Base-by-base conservation (phyloP, 2,888 invertebrate genomes). In the Apomyelois bistriatella region DNA sequence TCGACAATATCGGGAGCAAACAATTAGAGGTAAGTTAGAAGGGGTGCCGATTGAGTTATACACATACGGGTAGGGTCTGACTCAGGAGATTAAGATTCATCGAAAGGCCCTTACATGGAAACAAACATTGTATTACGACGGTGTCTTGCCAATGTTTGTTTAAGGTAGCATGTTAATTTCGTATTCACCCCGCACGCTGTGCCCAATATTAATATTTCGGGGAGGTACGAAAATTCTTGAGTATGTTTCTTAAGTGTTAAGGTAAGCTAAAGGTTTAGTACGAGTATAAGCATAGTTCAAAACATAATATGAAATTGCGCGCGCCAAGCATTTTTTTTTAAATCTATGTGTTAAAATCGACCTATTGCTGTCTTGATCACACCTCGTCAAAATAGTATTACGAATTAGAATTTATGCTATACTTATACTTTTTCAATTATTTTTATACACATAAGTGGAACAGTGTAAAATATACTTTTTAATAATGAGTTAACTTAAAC, bases 161-260 rank as follows among this genome's bases (percentile, higher is more conserved):
- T 57, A 88, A 89, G 89, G 89, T 89, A 87, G 71, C 76, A 88
- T 89, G 89, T 90, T 89, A 90, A 90, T 90, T 89, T 85, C 74
- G 85, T 85, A 88, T 90, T 90, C 89, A 87, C 88, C 87, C 76
- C 76, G 69, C 66, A 62, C 67, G 66, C 66, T 72, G 74, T 68
- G 68, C 66, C 74, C 72, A 76, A 84, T 86, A 88, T 89, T 88
- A 86, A 88, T 88, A 88, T 87, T 87, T 83, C 70, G 82, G 64
- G 52, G 54, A 47, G 55, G 57, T 52, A 40, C 60, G 54, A 36
- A 51, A 50, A 42, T 53, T 69, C 72, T 74, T 71, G 63, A 62
- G 61, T 58, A 48, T 53, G 56, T 56, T 64, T 65, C 64, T 38
- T 40, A 40, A 40, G 40, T 40, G 40, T 40, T 56, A 53, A 46